Evolutionary conservation across 1,140 invertebrate genomes (phyloP).

Genomic region (Dreissena rostriformis): DNA sequence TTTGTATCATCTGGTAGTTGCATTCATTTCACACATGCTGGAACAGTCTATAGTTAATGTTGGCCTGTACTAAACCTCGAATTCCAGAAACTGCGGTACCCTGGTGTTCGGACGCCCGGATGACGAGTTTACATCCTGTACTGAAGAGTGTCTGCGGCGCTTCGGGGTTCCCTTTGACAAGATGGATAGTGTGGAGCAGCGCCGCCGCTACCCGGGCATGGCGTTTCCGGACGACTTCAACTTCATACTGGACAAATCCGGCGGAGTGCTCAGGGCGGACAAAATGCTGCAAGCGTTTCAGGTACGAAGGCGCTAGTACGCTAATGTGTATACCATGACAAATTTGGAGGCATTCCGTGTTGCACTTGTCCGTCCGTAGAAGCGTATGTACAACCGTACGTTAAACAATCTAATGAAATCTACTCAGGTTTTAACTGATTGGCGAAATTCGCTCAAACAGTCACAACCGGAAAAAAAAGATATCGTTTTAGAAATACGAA

Average conservation of each 20-base stretch:
- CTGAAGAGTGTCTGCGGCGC: constrained; percentile 42
- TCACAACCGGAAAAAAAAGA: too few relatives aligned
- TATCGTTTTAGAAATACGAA: too few relatives aligned
- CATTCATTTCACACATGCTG: too few relatives aligned
- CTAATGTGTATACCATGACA: too few relatives aligned
- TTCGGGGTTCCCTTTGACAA: constrained; percentile 51
- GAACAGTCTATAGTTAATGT: too few relatives aligned
- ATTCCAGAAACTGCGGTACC: constrained; percentile 65
- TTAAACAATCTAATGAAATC: too few relatives aligned
- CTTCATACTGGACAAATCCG: constrained; percentile 71
- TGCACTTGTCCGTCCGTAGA: too few relatives aligned
- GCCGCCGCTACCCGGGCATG: constrained; percentile 68
- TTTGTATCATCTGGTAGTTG: too few relatives aligned
- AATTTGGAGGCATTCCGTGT: too few relatives aligned
- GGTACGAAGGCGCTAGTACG: constrained; percentile 56
- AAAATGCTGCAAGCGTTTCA: constrained; percentile 74
- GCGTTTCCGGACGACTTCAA: constrained; percentile 54
- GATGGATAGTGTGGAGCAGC: constrained; percentile 44
- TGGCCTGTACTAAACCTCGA: not conserved
- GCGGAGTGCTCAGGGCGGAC: constrained; percentile 75
- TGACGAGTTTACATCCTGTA: constrained; percentile 38
- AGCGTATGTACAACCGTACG: too few relatives aligned
- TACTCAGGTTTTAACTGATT: too few relatives aligned
- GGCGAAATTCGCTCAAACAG: too few relatives aligned
- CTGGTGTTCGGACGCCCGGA: constrained; percentile 48